Conservation (phyloP, 2,888 invertebrate species). For the Stramonita haemastoma region DNA sequence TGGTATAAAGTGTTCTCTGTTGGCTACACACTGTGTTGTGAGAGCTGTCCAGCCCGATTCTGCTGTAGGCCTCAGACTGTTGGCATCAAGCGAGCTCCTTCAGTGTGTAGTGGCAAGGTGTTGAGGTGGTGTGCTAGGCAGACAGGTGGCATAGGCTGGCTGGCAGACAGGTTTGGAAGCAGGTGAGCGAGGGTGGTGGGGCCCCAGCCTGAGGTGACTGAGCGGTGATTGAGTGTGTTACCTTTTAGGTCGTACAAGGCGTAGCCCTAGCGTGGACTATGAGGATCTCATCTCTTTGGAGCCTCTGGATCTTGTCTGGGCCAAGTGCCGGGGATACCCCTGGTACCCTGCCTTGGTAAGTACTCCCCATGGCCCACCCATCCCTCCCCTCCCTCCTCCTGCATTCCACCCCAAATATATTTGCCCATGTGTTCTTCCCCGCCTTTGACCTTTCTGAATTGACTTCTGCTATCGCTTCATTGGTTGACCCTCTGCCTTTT, state of each 20-base stretch:
- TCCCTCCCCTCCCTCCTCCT: background rate
- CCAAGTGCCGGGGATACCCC: constrained; percentile 96
- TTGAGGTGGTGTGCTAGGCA: background rate
- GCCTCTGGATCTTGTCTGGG: constrained; percentile 96
- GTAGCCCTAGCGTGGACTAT: constrained; percentile 70
- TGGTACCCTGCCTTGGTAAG: constrained; percentile 94
- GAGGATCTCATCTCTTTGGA: constrained; percentile 81
- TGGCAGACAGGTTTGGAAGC: background rate
- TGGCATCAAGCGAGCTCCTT: too few relatives aligned
- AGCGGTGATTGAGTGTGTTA: constrained; percentile 28
- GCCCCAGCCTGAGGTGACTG: background rate
- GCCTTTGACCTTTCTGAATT: background rate
- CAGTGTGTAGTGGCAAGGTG: background rate
- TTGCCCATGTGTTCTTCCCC: background rate
- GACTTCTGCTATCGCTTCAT: background rate
- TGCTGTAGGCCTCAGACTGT: background rate
- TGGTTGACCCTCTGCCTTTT: background rate
- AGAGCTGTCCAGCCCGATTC: background rate
- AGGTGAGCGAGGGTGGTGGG: background rate
- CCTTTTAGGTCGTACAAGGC: constrained; percentile 63
- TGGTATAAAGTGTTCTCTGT: too few relatives aligned
- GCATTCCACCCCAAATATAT: background rate
- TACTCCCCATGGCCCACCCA: constrained; percentile 15
- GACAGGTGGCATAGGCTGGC: background rate
- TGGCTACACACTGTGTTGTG: too few relatives aligned